Evolutionary conservation across 1,140 invertebrate genomes (phyloP).

Genomic region (Campoletis sonorensis): DNA sequence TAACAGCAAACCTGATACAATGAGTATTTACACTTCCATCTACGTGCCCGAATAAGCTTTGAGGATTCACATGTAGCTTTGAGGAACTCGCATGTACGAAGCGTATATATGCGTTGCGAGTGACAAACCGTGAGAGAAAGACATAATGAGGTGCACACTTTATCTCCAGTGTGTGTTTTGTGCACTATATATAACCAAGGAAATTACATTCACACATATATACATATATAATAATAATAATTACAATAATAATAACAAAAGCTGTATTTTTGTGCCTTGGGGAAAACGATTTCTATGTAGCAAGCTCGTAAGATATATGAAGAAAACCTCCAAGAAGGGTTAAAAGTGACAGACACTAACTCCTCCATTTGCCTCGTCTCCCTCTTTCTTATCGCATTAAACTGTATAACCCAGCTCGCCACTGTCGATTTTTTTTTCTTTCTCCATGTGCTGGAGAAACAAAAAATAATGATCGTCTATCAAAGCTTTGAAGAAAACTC

Average conservation of each 20-base stretch:
- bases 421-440: too few relatives aligned
- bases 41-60: conserved; percentile 41
- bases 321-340: not conserved
- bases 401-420: too few relatives aligned
- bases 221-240: not conserved
- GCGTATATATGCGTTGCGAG: conserved; percentile 40
- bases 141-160: conserved; percentile 45
- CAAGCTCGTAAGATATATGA: conserved; percentile 45
- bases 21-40: not conserved
- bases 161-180: conserved; percentile 14
- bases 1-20: not conserved
- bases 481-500: too few relatives aligned
- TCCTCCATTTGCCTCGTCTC: too few relatives aligned
- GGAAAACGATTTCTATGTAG: not conserved
- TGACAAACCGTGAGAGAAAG: conserved; percentile 57
- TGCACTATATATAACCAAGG: not conserved
- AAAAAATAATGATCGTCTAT: too few relatives aligned
- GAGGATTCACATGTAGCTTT: conserved; percentile 34
- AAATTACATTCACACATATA: not conserved
- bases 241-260: too few relatives aligned
- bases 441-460: too few relatives aligned
- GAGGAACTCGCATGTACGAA: conserved; percentile 40
- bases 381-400: too few relatives aligned
- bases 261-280: not conserved
- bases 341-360: too few relatives aligned